These are phyloP conservation scores for Caracal caracal DNA, from an alignment of 2,113 vertebrate genomes.

Conservation along the genomic window DNA sequence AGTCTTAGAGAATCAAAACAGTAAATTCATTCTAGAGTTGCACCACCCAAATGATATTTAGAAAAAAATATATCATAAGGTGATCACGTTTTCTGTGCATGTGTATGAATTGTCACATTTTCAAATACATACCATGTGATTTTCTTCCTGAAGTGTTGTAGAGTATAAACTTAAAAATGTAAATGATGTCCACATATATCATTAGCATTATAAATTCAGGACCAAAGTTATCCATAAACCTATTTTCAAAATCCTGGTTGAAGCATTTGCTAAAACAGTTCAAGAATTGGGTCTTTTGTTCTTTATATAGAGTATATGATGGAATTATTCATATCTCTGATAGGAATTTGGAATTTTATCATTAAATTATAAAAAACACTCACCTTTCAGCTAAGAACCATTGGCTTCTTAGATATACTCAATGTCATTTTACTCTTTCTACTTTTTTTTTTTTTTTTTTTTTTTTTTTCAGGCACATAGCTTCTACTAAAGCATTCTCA, in stretches of 20 bases:
- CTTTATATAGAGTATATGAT: background rate
- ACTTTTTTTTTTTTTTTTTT: background rate
- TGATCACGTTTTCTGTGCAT: background rate
- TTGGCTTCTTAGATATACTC: background rate
- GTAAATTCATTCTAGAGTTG: background rate
- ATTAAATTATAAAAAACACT: conserved; percentile 14
- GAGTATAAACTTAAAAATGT: background rate
- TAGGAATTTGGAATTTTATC: conserved; percentile 21
- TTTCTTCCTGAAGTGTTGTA: background rate
- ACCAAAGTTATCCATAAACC: background rate
- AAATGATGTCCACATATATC: background rate
- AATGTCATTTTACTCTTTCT: background rate
- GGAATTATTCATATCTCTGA: background rate
- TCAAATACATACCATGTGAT: background rate
- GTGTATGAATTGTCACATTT: background rate
- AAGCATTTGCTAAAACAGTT: conserved; percentile 6
- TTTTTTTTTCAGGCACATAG: background rate
- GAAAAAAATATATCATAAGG: background rate
- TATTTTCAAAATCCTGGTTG: background rate
- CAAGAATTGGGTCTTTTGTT: background rate
- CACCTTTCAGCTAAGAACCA: background rate
- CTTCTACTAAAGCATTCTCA: background rate
- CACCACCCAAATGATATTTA: conserved; percentile 21
- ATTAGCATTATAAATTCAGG: background rate
- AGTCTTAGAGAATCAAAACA: background rate